Evolutionary conservation across 1,140 invertebrate genomes (phyloP).

Genomic region (Drosophila micromelanica): DNA sequence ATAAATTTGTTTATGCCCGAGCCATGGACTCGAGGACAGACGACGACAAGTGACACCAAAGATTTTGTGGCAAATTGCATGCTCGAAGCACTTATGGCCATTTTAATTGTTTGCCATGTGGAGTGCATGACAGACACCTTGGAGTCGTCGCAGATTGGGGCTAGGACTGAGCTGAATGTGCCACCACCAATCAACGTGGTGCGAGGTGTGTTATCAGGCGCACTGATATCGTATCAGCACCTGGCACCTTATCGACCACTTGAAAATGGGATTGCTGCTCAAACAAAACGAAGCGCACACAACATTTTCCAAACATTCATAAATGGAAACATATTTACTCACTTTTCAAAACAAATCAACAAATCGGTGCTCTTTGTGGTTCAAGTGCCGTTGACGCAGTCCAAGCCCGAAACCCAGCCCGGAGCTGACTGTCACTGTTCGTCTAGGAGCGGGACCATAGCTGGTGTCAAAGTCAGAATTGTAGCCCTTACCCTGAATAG

Average conservation of each 20-base stretch:
- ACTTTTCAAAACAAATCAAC: slow-evolving; percentile 83
- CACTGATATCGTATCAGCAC: slow-evolving; percentile 68
- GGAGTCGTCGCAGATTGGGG: slow-evolving; percentile 31
- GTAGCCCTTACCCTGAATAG: slow-evolving; percentile 53
- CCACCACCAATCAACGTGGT: slow-evolving; percentile 50
- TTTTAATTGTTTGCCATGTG: slow-evolving; percentile 38
- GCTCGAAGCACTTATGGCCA: slow-evolving; percentile 18
- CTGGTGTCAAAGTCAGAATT: slow-evolving; percentile 22
- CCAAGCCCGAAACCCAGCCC: slow-evolving; percentile 3
- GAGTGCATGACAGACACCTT: slow-evolving; percentile 32
- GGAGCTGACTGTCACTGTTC: slow-evolving; percentile 5
- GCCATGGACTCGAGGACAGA: slow-evolving; percentile 7
- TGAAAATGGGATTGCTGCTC: slow-evolving; percentile 81
- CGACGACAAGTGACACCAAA: slow-evolving; percentile 61
- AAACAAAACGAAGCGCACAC: slow-evolving; percentile 63
- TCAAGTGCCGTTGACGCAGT: slow-evolving; percentile 61
- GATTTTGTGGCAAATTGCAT: slow-evolving; percentile 73
- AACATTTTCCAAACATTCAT: slow-evolving; percentile 78
- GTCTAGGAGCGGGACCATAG: slow-evolving; percentile 21
- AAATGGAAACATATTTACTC: slow-evolving; percentile 84
- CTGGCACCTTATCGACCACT: slow-evolving; percentile 81
- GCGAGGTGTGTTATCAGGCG: slow-evolving; percentile 55
- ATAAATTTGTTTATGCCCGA: slow-evolving; percentile 74
- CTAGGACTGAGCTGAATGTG: neutral
- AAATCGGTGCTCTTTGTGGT: slow-evolving; percentile 82